Conservation (phyloP, 1,140 invertebrate species). For the Spodoptera litura region DNA sequence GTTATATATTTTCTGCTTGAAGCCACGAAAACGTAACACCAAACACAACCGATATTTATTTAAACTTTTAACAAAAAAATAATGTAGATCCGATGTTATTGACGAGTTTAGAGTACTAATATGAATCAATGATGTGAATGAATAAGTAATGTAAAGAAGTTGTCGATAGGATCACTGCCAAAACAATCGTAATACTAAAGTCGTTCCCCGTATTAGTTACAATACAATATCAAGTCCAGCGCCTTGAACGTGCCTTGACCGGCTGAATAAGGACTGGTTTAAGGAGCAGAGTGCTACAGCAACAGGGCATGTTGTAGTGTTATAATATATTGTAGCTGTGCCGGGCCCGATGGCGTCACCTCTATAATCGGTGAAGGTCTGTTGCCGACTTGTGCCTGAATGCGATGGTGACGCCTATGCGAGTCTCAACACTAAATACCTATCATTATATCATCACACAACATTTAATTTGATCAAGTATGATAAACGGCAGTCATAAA, state of each 20-base stretch:
- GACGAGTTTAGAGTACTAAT: background rate
- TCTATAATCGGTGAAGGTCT: constrained; percentile 80
- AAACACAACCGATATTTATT: background rate
- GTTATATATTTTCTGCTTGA: background rate
- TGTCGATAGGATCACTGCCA: background rate
- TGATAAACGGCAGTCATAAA: constrained; percentile 54
- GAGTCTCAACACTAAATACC: constrained; percentile 51
- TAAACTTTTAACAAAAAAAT: background rate
- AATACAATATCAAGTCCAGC: constrained; percentile 42
- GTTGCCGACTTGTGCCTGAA: constrained; percentile 69
- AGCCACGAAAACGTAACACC: background rate
- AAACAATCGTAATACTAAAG: constrained; percentile 34
- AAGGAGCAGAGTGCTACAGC: constrained; percentile 55
- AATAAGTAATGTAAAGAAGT: constrained; percentile 26
- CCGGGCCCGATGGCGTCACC: constrained; percentile 78
- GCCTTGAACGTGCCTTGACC: constrained; percentile 47
- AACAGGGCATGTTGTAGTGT: constrained; percentile 51
- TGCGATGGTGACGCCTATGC: constrained; percentile 59
- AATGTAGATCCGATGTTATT: background rate
- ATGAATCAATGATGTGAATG: background rate
- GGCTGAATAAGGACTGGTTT: constrained; percentile 55
- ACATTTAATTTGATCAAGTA: constrained; percentile 52
- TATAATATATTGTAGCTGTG: constrained; percentile 53
- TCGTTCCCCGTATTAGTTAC: constrained; percentile 27
- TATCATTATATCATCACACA: constrained; percentile 42